These are phyloP conservation scores for Anser cygnoides DNA, from an alignment of 2,113 vertebrate genomes.

Conservation along the genomic window DNA sequence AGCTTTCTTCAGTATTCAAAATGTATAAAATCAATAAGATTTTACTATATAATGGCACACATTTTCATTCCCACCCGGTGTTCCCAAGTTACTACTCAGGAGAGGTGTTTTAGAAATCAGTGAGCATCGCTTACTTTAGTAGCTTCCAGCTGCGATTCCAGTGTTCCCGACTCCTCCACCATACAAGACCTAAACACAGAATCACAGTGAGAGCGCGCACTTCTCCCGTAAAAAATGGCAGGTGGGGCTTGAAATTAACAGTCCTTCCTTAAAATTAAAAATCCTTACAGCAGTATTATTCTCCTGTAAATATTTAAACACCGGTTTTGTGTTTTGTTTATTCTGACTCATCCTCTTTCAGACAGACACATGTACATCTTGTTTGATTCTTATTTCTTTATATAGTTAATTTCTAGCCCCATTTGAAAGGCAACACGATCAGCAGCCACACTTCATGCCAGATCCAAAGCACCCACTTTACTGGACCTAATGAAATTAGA, in stretches of 20 bases:
- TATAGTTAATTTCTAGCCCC: conserved; percentile 41
- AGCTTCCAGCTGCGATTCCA: conserved; percentile 97
- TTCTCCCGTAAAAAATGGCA: not conserved
- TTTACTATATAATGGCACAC: not conserved
- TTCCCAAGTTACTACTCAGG: not conserved
- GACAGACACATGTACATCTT: not conserved
- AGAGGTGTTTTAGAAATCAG: not conserved
- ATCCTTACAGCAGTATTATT: not conserved
- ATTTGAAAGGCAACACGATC: conserved; percentile 1
- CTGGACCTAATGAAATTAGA: not conserved
- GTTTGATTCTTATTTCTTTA: not conserved
- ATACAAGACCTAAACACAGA: conserved; percentile 92
- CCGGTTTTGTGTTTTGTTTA: not conserved
- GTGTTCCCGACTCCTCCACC: conserved; percentile 97
- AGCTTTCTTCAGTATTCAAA: not conserved
- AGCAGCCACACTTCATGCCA: conserved; percentile 64
- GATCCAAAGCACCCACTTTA: conserved; percentile 23
- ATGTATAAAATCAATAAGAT: not conserved
- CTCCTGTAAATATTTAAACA: not conserved
- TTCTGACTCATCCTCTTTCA: conserved; percentile 27
- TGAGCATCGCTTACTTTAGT: conserved; percentile 86
- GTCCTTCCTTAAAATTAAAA: not conserved
- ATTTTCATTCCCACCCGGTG: not conserved
- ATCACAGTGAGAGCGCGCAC: conserved; percentile 34
- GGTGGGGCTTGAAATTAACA: conserved; percentile 44